These are phyloP conservation scores for Amphipoea lucens DNA, from an alignment of 2,888 invertebrate genomes.

Conservation along the genomic window DNA sequence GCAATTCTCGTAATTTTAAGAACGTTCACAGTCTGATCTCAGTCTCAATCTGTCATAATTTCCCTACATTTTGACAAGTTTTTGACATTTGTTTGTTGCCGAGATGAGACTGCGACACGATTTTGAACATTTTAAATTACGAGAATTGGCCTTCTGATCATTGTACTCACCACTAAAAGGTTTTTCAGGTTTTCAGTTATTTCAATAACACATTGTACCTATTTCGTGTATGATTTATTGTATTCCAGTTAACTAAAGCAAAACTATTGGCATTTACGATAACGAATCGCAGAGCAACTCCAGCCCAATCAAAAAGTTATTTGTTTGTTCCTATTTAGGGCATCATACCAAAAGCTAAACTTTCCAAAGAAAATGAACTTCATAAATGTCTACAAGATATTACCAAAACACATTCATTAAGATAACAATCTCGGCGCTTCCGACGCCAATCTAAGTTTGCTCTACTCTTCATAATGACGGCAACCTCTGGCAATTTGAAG, in stretches of 20 bases:
- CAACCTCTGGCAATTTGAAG: slow-evolving; percentile 75
- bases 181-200: not conserved
- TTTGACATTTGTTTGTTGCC: too few relatives aligned
- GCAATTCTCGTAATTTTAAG: too few relatives aligned
- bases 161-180: not conserved
- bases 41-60: too few relatives aligned
- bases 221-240: not conserved
- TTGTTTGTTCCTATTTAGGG: not conserved
- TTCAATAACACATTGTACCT: not conserved
- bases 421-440: slow-evolving; percentile 71
- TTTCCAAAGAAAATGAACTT: slow-evolving; percentile 50
- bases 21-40: too few relatives aligned
- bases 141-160: not conserved
- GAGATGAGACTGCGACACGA: too few relatives aligned
- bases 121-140: too few relatives aligned
- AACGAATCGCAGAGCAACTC: not conserved
- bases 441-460: slow-evolving; percentile 77
- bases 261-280: not conserved
- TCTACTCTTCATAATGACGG: slow-evolving; percentile 70
- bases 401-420: slow-evolving; percentile 71
- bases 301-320: not conserved
- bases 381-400: slow-evolving; percentile 62
- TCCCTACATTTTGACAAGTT: too few relatives aligned
- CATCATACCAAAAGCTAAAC: slow-evolving; percentile 8
- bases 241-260: not conserved